A percentile compares a stretch with the other conserved stretches of the same genome.
Evolutionary conservation across 2,797 vertebrate genomes (phyloP).

Genomic region (Peromyscus nudipes): DNA sequence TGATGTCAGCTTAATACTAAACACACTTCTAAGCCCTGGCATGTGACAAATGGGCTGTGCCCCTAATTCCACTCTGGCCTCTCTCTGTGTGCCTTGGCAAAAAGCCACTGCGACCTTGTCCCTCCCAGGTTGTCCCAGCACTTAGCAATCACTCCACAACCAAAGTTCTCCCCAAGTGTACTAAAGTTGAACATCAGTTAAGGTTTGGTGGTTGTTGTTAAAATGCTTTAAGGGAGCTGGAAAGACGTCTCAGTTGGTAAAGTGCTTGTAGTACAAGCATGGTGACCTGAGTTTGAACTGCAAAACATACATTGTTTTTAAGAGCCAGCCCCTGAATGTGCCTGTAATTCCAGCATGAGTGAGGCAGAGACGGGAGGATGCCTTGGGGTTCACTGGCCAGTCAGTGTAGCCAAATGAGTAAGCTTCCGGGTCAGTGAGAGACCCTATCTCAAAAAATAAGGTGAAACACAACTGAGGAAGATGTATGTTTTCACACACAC

Average conservation of each 20-base stretch:
- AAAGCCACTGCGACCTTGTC: neutral
- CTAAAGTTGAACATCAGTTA: neutral
- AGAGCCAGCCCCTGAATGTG: neutral
- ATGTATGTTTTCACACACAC: neutral
- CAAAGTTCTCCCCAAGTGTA: neutral
- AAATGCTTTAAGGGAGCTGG: neutral
- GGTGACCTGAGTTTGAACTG: neutral
- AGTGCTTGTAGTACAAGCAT: neutral
- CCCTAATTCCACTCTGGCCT: neutral
- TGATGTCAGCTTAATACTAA: neutral
- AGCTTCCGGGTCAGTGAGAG: neutral
- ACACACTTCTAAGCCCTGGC: neutral
- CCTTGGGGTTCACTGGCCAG: neutral
- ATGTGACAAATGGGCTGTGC: neutral
- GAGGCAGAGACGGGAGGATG: neutral
- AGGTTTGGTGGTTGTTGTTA: neutral
- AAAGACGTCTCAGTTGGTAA: neutral
- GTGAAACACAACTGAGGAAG: neutral
- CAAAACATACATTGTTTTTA: neutral
- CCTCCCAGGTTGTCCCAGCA: neutral
- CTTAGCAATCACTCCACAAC: neutral
- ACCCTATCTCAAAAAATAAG: neutral
- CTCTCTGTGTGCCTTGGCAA: neutral
- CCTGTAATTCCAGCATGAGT: neutral
- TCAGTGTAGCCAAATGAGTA: neutral